These are phyloP conservation scores for Bovichtus variegatus DNA, from an alignment of 2,797 vertebrate species.

Conservation along the genomic window DNA sequence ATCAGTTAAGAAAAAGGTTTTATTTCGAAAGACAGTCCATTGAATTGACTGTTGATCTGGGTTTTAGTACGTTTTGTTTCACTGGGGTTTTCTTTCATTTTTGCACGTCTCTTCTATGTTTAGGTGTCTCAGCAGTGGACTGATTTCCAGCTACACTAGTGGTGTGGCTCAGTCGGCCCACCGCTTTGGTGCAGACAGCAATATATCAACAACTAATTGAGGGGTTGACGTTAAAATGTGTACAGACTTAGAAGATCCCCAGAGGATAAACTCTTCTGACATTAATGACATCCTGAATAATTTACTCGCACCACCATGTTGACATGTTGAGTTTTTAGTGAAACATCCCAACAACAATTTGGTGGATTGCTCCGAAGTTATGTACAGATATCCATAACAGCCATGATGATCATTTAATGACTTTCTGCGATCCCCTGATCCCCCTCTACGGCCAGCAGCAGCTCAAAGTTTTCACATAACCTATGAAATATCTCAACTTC, in stretches of 20 bases:
- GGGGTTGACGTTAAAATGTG: neutral
- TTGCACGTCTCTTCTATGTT: neutral
- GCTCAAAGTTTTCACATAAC: neutral
- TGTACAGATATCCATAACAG: no score
- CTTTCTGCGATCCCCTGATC: no score
- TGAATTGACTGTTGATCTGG: constrained; percentile 19
- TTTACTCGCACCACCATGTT: neutral
- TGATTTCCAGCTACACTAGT: neutral
- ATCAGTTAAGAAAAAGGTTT: constrained; percentile 17
- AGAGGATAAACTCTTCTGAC: neutral
- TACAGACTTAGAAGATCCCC: neutral
- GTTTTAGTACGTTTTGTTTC: constrained; percentile 9
- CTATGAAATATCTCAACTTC: neutral
- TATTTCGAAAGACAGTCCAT: neutral
- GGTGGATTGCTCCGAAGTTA: neutral
- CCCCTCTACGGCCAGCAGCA: neutral
- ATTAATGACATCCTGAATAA: neutral
- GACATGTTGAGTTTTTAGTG: neutral
- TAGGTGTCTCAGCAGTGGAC: neutral
- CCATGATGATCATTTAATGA: no score
- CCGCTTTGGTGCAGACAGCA: neutral
- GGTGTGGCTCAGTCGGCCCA: neutral
- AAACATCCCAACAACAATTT: neutral
- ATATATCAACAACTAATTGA: neutral
- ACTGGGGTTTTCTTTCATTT: neutral